phyloP scores from a whole-genome alignment of 2,797 vertebrate genomes.

The Sebastes reedi region DNA sequence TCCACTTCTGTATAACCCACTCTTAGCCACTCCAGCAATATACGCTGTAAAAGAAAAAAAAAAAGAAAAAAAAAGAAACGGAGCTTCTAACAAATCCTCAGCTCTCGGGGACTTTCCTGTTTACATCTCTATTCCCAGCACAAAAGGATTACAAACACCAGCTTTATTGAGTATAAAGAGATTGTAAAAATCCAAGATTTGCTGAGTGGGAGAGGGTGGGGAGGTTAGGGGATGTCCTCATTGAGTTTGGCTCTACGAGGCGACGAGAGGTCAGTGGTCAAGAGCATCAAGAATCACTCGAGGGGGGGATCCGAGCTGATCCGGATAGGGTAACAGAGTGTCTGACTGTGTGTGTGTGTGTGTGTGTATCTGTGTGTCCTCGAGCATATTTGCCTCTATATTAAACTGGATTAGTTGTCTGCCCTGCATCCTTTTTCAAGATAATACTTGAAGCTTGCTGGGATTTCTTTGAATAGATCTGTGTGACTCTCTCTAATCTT shows the following conservation, averaged over 20 bases:
- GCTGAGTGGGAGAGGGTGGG: not conserved
- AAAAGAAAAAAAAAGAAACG: not conserved
- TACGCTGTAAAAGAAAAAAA: not conserved
- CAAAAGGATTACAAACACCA: slow-evolving; percentile 64
- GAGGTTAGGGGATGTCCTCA: slow-evolving; percentile 21
- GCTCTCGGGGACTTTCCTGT: slow-evolving; percentile 56
- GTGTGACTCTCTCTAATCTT: slow-evolving; percentile 72
- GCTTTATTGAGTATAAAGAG: slow-evolving; percentile 50
- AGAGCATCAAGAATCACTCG: slow-evolving; percentile 19
- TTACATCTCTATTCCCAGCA: slow-evolving; percentile 62
- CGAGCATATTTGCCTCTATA: slow-evolving; percentile 63
- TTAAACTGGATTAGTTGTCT: slow-evolving; percentile 77
- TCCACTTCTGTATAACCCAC: not conserved
- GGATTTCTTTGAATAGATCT: slow-evolving; percentile 74
- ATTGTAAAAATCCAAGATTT: slow-evolving; percentile 48
- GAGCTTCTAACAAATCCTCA: slow-evolving; percentile 45
- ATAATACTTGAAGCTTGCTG: slow-evolving; percentile 67
- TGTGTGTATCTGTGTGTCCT: slow-evolving; percentile 21
- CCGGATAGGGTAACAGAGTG: not conserved
- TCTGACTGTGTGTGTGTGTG: slow-evolving; percentile 1
- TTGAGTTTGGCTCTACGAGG: slow-evolving; percentile 22
- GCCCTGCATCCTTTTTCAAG: slow-evolving; percentile 70
- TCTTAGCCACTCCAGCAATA: slow-evolving; percentile 24
- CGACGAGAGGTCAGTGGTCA: slow-evolving; percentile 42
- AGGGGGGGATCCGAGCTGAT: not conserved